Percentiles rank a stretch among this genome's conserved stretches.
These are phyloP conservation scores for Thamnophis elegans DNA, from an alignment of 2,797 vertebrate genomes.

Conservation along the genomic window DNA sequence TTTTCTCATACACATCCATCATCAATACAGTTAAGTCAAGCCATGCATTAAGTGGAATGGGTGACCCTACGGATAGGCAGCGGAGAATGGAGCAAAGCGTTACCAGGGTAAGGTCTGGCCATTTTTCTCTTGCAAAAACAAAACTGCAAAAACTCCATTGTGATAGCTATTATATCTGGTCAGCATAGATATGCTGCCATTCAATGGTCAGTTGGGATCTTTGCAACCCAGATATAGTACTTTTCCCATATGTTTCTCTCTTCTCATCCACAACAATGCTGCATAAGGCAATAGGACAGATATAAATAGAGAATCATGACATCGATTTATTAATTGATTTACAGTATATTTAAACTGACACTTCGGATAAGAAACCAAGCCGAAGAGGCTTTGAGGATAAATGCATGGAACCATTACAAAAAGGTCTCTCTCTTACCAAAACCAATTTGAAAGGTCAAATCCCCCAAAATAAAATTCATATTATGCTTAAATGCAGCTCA, in stretches of 20 bases:
- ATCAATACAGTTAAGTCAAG: slow-evolving; percentile 86
- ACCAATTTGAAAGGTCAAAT: neutral
- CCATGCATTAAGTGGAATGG: slow-evolving; percentile 76
- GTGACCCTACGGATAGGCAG: slow-evolving; percentile 78
- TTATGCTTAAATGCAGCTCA: neutral
- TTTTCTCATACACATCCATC: slow-evolving; percentile 82
- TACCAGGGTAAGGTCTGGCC: slow-evolving; percentile 71
- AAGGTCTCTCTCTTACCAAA: neutral
- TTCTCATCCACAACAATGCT: neutral
- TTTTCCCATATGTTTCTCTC: neutral
- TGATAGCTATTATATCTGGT: neutral
- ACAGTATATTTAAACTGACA: neutral
- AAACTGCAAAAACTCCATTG: neutral
- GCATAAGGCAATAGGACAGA: neutral
- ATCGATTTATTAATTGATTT: neutral
- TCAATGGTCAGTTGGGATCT: neutral
- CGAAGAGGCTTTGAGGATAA: neutral
- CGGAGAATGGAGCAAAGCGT: slow-evolving; percentile 80
- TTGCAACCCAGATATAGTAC: neutral
- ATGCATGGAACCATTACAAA: neutral
- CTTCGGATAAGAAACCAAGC: neutral
- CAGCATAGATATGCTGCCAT: neutral
- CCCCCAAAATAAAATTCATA: neutral
- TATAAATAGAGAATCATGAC: neutral
- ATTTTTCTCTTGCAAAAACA: neutral